These are phyloP conservation scores for Labia minor DNA, from an alignment of 2,888 invertebrate species.

Conservation along the genomic window DNA sequence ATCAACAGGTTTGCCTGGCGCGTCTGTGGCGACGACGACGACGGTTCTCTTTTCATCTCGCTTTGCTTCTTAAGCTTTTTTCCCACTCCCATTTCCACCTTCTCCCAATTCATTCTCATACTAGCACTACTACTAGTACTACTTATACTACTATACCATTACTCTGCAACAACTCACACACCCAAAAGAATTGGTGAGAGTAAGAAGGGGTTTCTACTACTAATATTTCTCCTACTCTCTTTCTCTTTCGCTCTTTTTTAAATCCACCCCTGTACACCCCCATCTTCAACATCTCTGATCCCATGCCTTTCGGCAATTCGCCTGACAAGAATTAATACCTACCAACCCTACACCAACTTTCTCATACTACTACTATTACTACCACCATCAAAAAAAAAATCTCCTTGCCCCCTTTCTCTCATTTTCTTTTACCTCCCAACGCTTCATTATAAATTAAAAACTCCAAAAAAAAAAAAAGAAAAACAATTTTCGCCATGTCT, in stretches of 20 bases:
- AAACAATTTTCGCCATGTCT: constrained; percentile 1
- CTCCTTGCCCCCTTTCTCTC: background rate
- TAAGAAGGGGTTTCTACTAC: no score
- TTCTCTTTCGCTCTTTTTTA: no score
- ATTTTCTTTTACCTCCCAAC: background rate
- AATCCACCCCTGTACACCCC: no score
- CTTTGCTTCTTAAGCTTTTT: background rate
- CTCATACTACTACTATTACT: no score
- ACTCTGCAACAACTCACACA: no score
- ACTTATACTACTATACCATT: no score
- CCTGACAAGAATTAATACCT: constrained; percentile 3
- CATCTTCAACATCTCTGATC: no score
- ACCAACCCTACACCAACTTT: no score
- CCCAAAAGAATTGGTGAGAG: no score
- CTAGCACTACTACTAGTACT: no score
- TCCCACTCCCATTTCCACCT: background rate
- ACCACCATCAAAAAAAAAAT: no score
- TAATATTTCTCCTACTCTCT: no score
- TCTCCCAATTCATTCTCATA: background rate
- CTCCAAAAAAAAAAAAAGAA: background rate
- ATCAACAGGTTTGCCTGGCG: background rate
- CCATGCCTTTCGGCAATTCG: constrained; percentile 1
- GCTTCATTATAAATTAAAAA: constrained; percentile 7
- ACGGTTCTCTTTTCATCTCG: background rate
- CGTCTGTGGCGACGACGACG: background rate